Percentiles rank a stretch among this genome's conserved stretches.
These are phyloP conservation scores for Zosterops pallidus DNA, from an alignment of 2,113 vertebrate species.

Conservation along the genomic window DNA sequence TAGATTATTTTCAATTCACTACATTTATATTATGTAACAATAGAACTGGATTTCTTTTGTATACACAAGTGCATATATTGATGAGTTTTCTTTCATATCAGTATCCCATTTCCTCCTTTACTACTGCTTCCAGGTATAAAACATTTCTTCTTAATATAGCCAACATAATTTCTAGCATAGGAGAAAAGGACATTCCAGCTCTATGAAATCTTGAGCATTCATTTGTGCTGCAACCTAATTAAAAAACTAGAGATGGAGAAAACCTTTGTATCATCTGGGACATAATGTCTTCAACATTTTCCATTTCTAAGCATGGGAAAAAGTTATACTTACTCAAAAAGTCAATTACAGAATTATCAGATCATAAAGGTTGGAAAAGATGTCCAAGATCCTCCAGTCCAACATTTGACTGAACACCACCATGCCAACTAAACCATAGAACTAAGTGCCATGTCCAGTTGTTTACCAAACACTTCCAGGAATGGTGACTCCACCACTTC, in stretches of 20 bases:
- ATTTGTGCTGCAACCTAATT: neutral
- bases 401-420: neutral
- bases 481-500: neutral
- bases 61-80: neutral
- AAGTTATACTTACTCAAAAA: neutral
- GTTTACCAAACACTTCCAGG: neutral
- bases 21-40: neutral
- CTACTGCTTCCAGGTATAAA: neutral
- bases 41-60: neutral
- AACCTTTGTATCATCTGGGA: neutral
- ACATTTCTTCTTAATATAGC: fast-evolving
- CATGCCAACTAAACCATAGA: neutral
- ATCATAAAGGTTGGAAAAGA: neutral
- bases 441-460: neutral
- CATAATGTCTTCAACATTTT: neutral
- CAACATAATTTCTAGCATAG: neutral
- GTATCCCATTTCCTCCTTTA: neutral
- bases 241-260: neutral
- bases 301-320: neutral
- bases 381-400: fast-evolving
- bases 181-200: neutral
- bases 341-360: neutral
- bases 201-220: neutral
- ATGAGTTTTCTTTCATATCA: neutral
- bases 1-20: neutral